phyloP scores from a whole-genome alignment of 1,140 invertebrate genomes.

The Drosophila ironensis region DNA sequence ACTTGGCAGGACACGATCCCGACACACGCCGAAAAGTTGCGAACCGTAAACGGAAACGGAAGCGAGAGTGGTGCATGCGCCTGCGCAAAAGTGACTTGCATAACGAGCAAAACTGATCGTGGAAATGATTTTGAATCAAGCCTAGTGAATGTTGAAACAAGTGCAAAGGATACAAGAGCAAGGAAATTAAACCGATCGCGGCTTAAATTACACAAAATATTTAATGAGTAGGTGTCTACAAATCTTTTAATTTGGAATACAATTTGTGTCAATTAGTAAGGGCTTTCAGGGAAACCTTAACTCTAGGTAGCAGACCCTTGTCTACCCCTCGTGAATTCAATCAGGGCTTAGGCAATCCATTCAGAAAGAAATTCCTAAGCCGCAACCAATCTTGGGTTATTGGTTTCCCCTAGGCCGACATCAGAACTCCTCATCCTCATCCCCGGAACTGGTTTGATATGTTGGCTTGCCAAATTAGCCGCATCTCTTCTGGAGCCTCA shows the following conservation, averaged over 20 bases:
- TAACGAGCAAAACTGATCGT: background rate
- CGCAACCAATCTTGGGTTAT: constrained; percentile 33
- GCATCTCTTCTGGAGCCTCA: constrained; percentile 17
- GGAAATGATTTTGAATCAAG: constrained; percentile 4
- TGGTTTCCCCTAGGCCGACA: constrained; percentile 26
- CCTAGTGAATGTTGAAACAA: background rate
- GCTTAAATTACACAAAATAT: background rate
- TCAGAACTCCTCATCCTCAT: constrained; percentile 2
- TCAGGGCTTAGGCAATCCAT: background rate
- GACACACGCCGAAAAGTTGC: constrained; percentile 32
- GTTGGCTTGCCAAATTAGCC: constrained; percentile 48
- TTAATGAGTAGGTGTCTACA: constrained; percentile 42
- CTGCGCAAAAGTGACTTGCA: constrained; percentile 55
- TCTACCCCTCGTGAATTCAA: background rate
- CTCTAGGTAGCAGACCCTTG: too few species aligned
- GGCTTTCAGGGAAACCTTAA: too few species aligned
- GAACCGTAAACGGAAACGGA: background rate
- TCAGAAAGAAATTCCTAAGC: background rate
- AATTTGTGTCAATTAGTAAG: too few species aligned
- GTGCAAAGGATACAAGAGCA: background rate
- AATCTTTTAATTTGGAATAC: too few species aligned
- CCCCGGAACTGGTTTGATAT: constrained; percentile 21
- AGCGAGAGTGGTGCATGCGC: constrained; percentile 58
- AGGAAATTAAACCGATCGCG: constrained; percentile 1
- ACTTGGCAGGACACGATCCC: constrained; percentile 79